phyloP scores from a whole-genome alignment of 2,888 invertebrate genomes.

The Homarus gammarus region DNA sequence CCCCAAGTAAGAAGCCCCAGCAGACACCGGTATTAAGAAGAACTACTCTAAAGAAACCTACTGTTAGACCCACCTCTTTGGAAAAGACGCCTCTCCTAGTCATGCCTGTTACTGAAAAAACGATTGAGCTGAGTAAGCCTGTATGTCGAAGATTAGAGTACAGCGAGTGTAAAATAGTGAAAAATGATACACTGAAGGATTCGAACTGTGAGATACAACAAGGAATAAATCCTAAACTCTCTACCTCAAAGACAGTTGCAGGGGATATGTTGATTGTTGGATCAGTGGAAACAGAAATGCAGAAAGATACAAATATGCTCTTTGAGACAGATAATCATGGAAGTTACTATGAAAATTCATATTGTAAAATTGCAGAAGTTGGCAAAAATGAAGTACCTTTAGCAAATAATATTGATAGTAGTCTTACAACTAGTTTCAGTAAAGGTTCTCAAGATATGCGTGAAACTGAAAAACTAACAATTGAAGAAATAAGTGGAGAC shows the following conservation, averaged over 20 bases:
- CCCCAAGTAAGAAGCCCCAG: slow-evolving; percentile 34
- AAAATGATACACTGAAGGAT: slow-evolving; percentile 5
- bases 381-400: slow-evolving; percentile 4
- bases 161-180: slow-evolving; percentile 46
- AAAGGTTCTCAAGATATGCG: slow-evolving; percentile 29
- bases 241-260: slow-evolving; percentile 19
- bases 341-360: slow-evolving; percentile 45
- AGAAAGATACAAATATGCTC: slow-evolving; percentile 27
- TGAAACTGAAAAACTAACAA: slow-evolving; percentile 39
- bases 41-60: slow-evolving; percentile 47
- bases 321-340: slow-evolving; percentile 45
- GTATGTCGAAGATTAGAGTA: slow-evolving; percentile 72
- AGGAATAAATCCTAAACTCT: slow-evolving; percentile 20
- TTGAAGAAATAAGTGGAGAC: background rate
- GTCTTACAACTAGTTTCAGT: background rate
- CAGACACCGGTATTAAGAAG: slow-evolving; percentile 38
- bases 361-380: background rate
- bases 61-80: slow-evolving; percentile 67
- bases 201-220: background rate
- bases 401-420: background rate
- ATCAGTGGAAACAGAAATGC: slow-evolving; percentile 58
- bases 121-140: slow-evolving; percentile 68
- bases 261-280: slow-evolving; percentile 73
- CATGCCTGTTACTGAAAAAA: slow-evolving; percentile 67
- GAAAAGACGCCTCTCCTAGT: slow-evolving; percentile 74